Evolutionary conservation across 2,113 vertebrate genomes (phyloP).

Genomic region (Otocyon megalotis): DNA sequence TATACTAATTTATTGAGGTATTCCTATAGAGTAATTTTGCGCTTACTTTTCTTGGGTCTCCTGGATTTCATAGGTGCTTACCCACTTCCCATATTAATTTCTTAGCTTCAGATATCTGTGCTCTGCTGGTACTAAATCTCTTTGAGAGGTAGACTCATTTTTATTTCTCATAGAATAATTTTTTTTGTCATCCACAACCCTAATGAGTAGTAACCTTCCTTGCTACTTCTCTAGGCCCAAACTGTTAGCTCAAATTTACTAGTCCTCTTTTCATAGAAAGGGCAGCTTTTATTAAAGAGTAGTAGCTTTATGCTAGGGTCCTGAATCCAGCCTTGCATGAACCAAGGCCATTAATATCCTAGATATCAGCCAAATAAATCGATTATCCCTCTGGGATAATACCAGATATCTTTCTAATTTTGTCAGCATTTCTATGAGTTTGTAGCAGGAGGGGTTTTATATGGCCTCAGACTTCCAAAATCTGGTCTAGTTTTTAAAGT

Average conservation of each 20-base stretch:
- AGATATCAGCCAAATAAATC: background rate
- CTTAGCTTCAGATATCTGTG: background rate
- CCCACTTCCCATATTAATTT: slow-evolving; percentile 5
- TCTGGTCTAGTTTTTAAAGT: background rate
- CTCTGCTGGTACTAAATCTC: background rate
- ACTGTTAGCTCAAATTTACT: background rate
- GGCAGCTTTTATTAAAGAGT: background rate
- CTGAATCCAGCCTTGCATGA: background rate
- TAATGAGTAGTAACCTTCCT: background rate
- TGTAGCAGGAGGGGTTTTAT: background rate
- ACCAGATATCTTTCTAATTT: background rate
- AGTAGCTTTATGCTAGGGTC: background rate
- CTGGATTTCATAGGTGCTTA: background rate
- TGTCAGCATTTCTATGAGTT: background rate
- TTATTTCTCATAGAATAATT: slow-evolving; percentile 14
- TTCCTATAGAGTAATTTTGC: background rate
- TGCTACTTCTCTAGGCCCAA: background rate
- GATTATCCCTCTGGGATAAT: background rate
- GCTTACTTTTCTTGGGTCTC: background rate
- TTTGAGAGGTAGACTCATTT: slow-evolving; percentile 7
- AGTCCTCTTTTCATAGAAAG: background rate
- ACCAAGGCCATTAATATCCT: background rate
- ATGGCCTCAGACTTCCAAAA: background rate
- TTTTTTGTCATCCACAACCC: background rate
- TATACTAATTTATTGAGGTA: background rate